Conservation (phyloP, 2,888 invertebrate species). For the Ophraella communa region DNA sequence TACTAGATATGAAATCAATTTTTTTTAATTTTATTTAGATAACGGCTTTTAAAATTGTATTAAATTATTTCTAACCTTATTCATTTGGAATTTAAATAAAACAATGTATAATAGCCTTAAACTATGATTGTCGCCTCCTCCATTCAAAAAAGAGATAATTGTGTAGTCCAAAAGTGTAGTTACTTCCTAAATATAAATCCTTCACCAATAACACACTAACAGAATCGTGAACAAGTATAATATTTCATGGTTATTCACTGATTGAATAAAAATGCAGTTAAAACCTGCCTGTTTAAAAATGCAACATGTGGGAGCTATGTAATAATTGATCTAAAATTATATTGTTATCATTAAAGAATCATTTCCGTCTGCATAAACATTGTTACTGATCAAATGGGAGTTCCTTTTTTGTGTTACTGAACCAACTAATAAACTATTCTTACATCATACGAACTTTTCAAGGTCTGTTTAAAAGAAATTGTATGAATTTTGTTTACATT, state of each 20-base stretch:
- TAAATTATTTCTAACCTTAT: too few relatives aligned
- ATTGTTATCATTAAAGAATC: background rate
- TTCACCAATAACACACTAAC: background rate
- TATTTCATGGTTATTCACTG: conserved; percentile 1
- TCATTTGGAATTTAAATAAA: too few relatives aligned
- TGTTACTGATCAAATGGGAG: background rate
- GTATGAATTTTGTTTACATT: background rate
- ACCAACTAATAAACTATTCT: background rate
- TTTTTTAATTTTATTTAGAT: too few relatives aligned
- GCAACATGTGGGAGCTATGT: background rate
- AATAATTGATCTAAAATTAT: background rate
- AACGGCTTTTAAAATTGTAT: too few relatives aligned
- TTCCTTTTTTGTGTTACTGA: background rate
- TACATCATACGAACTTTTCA: background rate
- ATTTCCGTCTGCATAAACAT: conserved; percentile 1
- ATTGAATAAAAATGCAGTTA: conserved; percentile 1
- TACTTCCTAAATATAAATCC: background rate
- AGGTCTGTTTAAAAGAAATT: background rate
- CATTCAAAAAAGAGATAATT: background rate
- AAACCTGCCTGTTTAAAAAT: background rate
- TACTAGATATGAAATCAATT: too few relatives aligned
- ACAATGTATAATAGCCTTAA: background rate
- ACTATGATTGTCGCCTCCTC: too few relatives aligned
- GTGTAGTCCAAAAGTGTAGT: background rate
- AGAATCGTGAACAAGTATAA: background rate